Evolutionary conservation across 2,888 invertebrate species (phyloP), one percentile per base, ranked within the genome.

Genomic region (Thumatha senex): DNA sequence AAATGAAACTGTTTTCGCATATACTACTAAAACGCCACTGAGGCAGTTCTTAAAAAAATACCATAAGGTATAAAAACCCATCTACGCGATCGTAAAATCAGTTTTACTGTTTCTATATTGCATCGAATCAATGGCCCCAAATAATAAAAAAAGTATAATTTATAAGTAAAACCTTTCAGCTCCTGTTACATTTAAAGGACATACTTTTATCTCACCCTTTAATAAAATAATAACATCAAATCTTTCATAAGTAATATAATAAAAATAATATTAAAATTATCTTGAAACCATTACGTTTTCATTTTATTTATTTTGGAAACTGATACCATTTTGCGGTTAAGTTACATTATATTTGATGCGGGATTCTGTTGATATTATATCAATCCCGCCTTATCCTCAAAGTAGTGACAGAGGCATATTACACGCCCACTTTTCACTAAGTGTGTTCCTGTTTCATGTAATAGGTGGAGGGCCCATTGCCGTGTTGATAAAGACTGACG

Each of bases 41-140:
- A 46, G 58, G 56, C 62, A 61, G 74, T 77, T 78, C 76, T 81
- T 67, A 78, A 76, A 75, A 76, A 68, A 66, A 66, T 52, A 61
- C 47, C 38, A 48, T 41, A 67, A 67, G 52, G 5, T 24, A 4
- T 5, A 24, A 56, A 63, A 33, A 66, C 48, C 70, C 67, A 67
- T 63, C 67, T 68, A 68, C 69, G 66, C 64, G 62, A 78, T 73
- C 73, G 65, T 65, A 34, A 78, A 76, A 78, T 76, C 70, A 67
- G 60, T 63, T 76, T 86, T 84, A 84, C 84, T 81, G 56, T 48
- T 70, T 68, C 76, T 72, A 72, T 70, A 76, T 82, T n/a, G n/a
- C n/a, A n/a, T n/a, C n/a, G n/a, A n/a, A n/a, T n/a, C n/a, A n/a
- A 74, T 65, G 61, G 61, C 61, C 57, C 63, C 41, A 63, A 59